These are phyloP conservation scores for Leucozona laternaria DNA, from an alignment of 2,888 invertebrate species.

Conservation along the genomic window DNA sequence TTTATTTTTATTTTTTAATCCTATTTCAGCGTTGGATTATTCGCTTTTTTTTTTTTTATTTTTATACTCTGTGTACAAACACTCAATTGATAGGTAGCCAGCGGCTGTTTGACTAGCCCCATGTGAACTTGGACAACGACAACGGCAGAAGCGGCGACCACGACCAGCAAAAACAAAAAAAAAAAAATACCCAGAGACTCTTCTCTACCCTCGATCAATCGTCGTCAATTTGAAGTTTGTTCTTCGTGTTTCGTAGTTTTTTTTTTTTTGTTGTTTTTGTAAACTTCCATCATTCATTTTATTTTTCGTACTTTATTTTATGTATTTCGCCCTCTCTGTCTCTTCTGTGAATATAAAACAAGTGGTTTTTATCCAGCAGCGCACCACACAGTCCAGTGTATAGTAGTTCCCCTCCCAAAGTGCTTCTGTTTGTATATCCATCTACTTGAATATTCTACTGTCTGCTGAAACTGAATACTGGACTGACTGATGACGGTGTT, in stretches of 20 bases:
- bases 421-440: conserved; percentile 58
- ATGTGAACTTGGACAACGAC: conserved; percentile 36
- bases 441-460: conserved; percentile 39
- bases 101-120: conserved; percentile 64
- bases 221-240: conserved; percentile 55
- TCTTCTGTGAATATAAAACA: conserved; percentile 45
- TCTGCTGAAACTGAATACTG: conserved; percentile 36
- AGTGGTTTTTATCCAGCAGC: conserved; percentile 48
- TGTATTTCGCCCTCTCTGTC: conserved; percentile 25
- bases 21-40: conserved; percentile 17
- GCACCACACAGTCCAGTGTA: not conserved
- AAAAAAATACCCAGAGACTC: not conserved
- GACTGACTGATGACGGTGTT: conserved; percentile 42
- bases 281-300: conserved; percentile 22
- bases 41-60: conserved; percentile 13
- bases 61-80: conserved; percentile 35
- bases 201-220: conserved; percentile 60
- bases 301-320: not conserved
- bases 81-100: conserved; percentile 68
- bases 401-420: not conserved
- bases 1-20: conserved; percentile 30
- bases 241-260: conserved; percentile 23
- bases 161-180: not conserved
- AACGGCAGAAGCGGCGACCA: not conserved
- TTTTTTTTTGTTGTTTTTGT: conserved; percentile 11